Conservation (phyloP, 2,113 vertebrate species). For the Narcine bancroftii region DNA sequence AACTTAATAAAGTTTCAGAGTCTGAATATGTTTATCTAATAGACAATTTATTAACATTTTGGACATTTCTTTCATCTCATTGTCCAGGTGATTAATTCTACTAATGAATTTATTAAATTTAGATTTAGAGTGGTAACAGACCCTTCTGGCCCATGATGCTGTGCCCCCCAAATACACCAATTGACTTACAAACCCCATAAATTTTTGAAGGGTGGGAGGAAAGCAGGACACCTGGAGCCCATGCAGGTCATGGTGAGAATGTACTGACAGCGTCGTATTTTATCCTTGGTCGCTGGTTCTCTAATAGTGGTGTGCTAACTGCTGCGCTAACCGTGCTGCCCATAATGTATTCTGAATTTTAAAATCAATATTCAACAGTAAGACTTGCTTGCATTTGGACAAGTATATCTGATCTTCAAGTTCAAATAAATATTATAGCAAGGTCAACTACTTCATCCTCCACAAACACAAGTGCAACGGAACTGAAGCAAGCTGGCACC, state of each 20-base stretch:
- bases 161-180: too few relatives aligned
- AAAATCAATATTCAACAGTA: background rate
- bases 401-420: background rate
- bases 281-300: too few relatives aligned
- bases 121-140: too few relatives aligned
- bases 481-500: background rate
- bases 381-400: background rate
- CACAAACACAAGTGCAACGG: background rate
- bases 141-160: too few relatives aligned
- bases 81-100: background rate
- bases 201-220: too few relatives aligned
- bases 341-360: background rate
- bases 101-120: too few relatives aligned
- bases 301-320: too few relatives aligned
- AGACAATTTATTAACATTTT: background rate
- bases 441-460: background rate
- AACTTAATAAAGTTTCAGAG: background rate
- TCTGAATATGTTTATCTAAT: background rate
- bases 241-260: too few relatives aligned
- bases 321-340: too few relatives aligned
- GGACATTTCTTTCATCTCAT: background rate
- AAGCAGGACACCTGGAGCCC: too few relatives aligned
- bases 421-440: background rate
- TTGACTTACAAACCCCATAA: too few relatives aligned
- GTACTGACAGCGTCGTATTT: too few relatives aligned